phyloP scores from a whole-genome alignment of 2,888 invertebrate genomes.

The Iselma pallidipennis region DNA sequence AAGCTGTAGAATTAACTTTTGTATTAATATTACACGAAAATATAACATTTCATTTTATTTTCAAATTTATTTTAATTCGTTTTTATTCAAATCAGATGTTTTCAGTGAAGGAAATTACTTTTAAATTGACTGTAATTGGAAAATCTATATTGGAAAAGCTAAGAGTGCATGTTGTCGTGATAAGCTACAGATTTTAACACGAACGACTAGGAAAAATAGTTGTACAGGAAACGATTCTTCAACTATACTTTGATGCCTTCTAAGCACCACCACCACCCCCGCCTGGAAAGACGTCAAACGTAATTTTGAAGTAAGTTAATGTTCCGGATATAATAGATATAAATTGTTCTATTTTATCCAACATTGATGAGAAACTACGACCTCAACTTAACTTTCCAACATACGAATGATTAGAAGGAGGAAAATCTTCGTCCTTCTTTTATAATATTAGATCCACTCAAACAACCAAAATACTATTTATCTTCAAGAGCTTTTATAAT shows the following conservation, averaged over 20 bases:
- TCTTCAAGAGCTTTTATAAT: neutral
- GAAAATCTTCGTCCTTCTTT: neutral
- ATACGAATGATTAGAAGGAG: neutral
- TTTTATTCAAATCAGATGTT: no score
- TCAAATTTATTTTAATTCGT: no score
- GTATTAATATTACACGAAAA: no score
- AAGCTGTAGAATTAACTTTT: no score
- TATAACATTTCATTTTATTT: no score
- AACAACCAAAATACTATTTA: neutral
- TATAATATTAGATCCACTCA: neutral
- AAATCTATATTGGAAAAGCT: no score
- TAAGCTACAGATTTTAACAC: neutral
- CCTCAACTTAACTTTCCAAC: constrained; percentile 21
- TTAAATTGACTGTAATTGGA: no score
- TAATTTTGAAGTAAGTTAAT: constrained; percentile 50
- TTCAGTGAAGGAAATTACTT: no score
- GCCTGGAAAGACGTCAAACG: constrained; percentile 33
- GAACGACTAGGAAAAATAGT: constrained; percentile 20
- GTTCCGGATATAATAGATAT: constrained; percentile 49
- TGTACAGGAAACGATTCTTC: constrained; percentile 27
- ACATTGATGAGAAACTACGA: constrained; percentile 30
- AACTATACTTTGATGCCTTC: constrained; percentile 31
- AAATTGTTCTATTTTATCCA: constrained; percentile 45
- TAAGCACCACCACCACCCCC: constrained; percentile 3
- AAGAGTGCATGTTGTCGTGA: no score